A percentile compares a stretch with the other conserved stretches of the same genome.
Evolutionary conservation across 1,140 invertebrate genomes (phyloP).

Genomic region (Andrena cerasifolii): DNA sequence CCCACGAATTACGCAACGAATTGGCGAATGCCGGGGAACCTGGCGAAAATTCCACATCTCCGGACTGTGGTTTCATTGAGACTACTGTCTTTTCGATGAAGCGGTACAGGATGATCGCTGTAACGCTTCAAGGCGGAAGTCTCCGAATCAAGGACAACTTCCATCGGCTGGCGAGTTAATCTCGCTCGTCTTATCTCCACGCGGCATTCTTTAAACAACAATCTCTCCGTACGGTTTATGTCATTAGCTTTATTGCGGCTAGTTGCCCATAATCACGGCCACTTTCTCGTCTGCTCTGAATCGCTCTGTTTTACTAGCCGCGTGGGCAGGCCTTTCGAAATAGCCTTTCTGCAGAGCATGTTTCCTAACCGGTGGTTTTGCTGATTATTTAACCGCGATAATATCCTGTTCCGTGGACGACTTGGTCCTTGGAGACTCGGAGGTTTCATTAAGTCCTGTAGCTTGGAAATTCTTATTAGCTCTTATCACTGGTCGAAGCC

Average conservation of each 20-base stretch:
- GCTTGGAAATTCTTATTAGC: too few relatives aligned
- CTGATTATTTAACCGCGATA: background rate
- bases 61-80: too few relatives aligned
- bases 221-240: slow-evolving; percentile 41
- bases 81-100: too few relatives aligned
- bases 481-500: too few relatives aligned
- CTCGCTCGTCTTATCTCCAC: slow-evolving; percentile 12
- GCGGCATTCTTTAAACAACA: slow-evolving; percentile 34
- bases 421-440: background rate
- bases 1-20: too few relatives aligned
- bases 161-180: slow-evolving; percentile 11
- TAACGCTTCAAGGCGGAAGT: too few relatives aligned
- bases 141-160: background rate
- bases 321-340: slow-evolving; percentile 45
- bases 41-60: too few relatives aligned
- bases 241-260: slow-evolving; percentile 52
- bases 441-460: too few relatives aligned
- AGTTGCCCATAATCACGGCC: slow-evolving; percentile 54
- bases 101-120: too few relatives aligned
- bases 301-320: slow-evolving; percentile 2
- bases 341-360: background rate
- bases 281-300: slow-evolving; percentile 47
- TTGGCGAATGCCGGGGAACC: too few relatives aligned
- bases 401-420: background rate
- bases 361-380: slow-evolving; percentile 27